Evolutionary conservation across 2,888 invertebrate genomes (phyloP), one percentile per base, ranked within the genome.

Genomic region (Gymnocheta viridis): DNA sequence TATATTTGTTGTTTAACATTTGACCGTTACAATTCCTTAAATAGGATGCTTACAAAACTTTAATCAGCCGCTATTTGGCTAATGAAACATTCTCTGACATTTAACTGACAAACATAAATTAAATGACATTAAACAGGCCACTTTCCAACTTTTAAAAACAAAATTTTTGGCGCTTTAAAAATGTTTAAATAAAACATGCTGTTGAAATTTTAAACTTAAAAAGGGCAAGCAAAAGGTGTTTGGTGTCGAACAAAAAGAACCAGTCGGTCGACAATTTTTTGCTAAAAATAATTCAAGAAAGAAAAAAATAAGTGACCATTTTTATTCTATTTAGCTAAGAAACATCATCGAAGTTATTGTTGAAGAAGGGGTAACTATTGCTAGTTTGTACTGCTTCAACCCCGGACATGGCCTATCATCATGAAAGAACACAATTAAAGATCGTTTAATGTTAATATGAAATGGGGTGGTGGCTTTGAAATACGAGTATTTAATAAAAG

Each of bases 361-460:
- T 73, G 41, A 66, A 67, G 51, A n/a, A 62, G 67, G 81, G 73
- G 49, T 49, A 60, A 60, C 32, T 73, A 35, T 24, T 60, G 27
- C 0, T 17, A 2, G 4, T 2, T 41, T 54, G 27, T 54, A 14
- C 24, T 19, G 10, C 41, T 60, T 51, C 44, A 62, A 79, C 78
- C 64, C 78, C 54, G 81, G 81, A 81, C 77, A 82, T 58, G 47
- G 73, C 77, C 72, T 60, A 32, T 24, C 29, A 19, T 58, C 41
- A 56, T 17, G 24, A 27, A 60, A n/a, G 19, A 41, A 22, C 17
- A 67, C 47, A 56, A 32, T 27, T 32, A 64, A 41, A 64, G 79
- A 67, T 82, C 69, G 41, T 24, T 29, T 64, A 1, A 47, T 29
- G 3, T 47, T 10, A 9, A 4, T 10, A 10, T 14, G 4, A 56